Evolutionary conservation across 2,888 invertebrate species (phyloP).

Genomic region (Stenichneumon culpator): DNA sequence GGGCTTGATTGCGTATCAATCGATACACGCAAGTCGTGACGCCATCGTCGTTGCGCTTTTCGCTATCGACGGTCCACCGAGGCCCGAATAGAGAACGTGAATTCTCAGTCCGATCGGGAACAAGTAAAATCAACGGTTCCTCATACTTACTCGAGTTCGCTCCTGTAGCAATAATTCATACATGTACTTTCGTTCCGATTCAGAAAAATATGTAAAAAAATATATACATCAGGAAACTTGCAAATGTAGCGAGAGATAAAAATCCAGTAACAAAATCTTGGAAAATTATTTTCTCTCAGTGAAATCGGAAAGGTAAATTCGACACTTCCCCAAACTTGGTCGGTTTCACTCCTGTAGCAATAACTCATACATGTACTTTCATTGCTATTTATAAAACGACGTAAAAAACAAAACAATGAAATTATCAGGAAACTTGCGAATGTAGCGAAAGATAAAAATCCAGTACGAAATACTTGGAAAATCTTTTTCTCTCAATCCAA

Average conservation of each 20-base stretch:
- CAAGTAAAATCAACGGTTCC: background rate
- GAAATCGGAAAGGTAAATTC: no score
- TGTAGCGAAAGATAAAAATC: background rate
- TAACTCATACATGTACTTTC: no score
- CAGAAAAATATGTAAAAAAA: background rate
- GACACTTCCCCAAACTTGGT: no score
- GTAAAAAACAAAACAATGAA: background rate
- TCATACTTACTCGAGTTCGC: background rate
- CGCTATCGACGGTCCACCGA: background rate
- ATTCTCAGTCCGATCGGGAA: background rate
- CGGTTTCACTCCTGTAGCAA: no score
- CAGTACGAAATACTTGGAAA: background rate
- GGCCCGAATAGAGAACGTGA: background rate
- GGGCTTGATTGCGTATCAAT: slow-evolving; percentile 66
- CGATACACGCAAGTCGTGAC: background rate
- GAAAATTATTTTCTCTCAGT: slow-evolving; percentile 11
- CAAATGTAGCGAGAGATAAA: slow-evolving; percentile 1
- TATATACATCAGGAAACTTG: slow-evolving; percentile 13
- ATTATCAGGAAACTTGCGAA: background rate
- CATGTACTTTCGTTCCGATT: background rate
- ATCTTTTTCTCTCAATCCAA: slow-evolving; percentile 6
- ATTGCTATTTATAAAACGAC: no score
- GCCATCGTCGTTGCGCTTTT: background rate
- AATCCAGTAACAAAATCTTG: background rate
- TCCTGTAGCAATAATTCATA: background rate